A percentile compares a stretch with the other conserved stretches of the same genome.
Conservation (phyloP, 2,888 invertebrate genomes). For the Augiades crinisus region DNA sequence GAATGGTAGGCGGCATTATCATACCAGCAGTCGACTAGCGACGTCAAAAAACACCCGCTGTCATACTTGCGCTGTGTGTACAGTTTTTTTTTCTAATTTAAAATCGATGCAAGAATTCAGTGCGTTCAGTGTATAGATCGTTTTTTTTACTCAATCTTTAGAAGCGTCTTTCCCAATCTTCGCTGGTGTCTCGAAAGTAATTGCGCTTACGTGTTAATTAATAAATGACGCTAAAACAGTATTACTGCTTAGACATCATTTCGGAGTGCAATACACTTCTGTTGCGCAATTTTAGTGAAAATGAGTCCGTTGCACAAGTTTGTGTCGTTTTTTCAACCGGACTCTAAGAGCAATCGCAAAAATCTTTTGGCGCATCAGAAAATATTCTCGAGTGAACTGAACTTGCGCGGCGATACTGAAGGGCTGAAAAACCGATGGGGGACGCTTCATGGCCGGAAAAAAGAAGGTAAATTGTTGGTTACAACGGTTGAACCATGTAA, state of each 20-base stretch:
- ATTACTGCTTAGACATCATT: background rate
- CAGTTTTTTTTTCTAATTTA: background rate
- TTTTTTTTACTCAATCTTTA: background rate
- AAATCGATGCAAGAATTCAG: background rate
- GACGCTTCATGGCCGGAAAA: constrained; percentile 62
- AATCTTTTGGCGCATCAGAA: constrained; percentile 66
- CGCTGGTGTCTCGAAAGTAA: background rate
- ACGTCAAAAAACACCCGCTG: constrained; percentile 21
- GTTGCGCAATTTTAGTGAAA: background rate
- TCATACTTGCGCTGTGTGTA: background rate
- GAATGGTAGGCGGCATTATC: constrained; percentile 24
- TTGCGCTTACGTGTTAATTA: background rate
- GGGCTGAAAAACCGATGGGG: constrained; percentile 78
- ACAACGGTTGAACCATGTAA: too few relatives aligned
- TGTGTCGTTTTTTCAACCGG: constrained; percentile 82
- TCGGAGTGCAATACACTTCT: background rate
- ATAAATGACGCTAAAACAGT: constrained; percentile 1
- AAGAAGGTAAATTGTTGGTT: constrained; percentile 20
- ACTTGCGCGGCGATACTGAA: constrained; percentile 64
- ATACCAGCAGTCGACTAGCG: constrained; percentile 8
- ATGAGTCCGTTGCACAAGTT: constrained; percentile 84
- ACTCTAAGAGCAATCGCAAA: constrained; percentile 71
- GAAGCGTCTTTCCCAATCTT: background rate
- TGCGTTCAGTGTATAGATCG: background rate
- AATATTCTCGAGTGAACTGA: constrained; percentile 81